Evolutionary conservation across 2,113 vertebrate genomes (phyloP).

Genomic region (Lethenteron camtschaticum): DNA sequence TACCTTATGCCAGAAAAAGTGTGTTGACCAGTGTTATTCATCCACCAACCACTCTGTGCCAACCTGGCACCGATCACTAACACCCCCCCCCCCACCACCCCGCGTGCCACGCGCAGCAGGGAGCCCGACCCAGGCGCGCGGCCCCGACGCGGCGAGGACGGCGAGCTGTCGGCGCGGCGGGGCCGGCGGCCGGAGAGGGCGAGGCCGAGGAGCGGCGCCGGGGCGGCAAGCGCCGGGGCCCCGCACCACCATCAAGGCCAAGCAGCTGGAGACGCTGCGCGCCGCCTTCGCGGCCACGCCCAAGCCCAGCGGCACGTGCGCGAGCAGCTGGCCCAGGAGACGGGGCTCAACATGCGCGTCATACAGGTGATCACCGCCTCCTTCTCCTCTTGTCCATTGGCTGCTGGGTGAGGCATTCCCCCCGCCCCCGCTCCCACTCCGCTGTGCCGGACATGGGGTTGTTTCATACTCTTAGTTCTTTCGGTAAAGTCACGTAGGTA

Average conservation of each 20-base stretch:
- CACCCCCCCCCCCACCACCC: too few relatives aligned
- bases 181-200: conserved; percentile 74
- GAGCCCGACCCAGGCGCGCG: too few relatives aligned
- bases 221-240: conserved; percentile 63
- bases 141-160: background rate
- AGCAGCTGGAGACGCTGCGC: conserved; percentile 90
- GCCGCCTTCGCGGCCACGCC: conserved; percentile 87
- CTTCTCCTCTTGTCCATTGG: too few relatives aligned
- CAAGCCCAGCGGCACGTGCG: conserved; percentile 86
- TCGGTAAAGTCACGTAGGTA: too few relatives aligned
- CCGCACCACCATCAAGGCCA: conserved; percentile 93
- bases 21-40: too few relatives aligned
- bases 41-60: too few relatives aligned
- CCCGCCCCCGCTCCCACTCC: too few relatives aligned
- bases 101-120: background rate
- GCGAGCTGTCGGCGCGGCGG: conserved; percentile 48
- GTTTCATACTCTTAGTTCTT: too few relatives aligned
- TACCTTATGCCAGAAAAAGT: too few relatives aligned
- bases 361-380: conserved; percentile 44
- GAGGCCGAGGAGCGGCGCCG: conserved; percentile 95
- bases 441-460: too few relatives aligned
- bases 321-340: conserved; percentile 88
- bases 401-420: too few relatives aligned
- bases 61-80: too few relatives aligned
- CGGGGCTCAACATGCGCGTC: conserved; percentile 84